These are phyloP conservation scores for Tetragonisca angustula DNA, from an alignment of 2,888 invertebrate species.

Conservation along the genomic window DNA sequence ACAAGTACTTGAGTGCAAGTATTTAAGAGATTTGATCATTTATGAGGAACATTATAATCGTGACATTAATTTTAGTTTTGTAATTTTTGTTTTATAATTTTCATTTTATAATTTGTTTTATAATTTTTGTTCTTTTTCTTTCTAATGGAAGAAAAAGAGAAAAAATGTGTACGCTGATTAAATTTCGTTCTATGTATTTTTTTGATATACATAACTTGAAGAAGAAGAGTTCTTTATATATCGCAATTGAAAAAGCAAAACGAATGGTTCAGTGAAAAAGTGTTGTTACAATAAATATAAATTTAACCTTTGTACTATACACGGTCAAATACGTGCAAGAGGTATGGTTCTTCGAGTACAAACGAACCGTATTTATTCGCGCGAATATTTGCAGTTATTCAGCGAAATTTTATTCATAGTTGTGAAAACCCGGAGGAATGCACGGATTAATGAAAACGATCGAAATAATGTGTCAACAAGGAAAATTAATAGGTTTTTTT, in stretches of 20 bases:
- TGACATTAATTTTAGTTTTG: background rate
- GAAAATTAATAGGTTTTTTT: background rate
- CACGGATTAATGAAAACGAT: background rate
- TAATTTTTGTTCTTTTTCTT: background rate
- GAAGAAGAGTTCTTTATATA: no score
- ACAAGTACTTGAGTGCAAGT: background rate
- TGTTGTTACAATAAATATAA: background rate
- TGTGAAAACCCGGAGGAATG: background rate
- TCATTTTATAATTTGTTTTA: background rate
- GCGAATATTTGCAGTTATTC: background rate
- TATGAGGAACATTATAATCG: no score
- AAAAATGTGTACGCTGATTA: background rate
- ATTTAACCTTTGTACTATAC: background rate
- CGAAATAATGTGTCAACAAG: background rate
- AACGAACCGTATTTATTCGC: background rate
- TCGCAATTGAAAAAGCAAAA: background rate
- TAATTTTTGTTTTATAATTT: background rate
- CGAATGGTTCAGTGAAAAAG: background rate
- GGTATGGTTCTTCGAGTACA: background rate
- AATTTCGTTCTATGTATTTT: no score
- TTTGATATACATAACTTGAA: no score
- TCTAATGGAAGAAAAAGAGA: background rate
- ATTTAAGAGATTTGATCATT: background rate
- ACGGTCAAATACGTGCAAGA: background rate
- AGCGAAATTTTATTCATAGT: background rate